Percentiles rank a stretch among this genome's conserved stretches.
phyloP scores from a whole-genome alignment of 2,797 vertebrate genomes.

The Serranus cabrilla region DNA sequence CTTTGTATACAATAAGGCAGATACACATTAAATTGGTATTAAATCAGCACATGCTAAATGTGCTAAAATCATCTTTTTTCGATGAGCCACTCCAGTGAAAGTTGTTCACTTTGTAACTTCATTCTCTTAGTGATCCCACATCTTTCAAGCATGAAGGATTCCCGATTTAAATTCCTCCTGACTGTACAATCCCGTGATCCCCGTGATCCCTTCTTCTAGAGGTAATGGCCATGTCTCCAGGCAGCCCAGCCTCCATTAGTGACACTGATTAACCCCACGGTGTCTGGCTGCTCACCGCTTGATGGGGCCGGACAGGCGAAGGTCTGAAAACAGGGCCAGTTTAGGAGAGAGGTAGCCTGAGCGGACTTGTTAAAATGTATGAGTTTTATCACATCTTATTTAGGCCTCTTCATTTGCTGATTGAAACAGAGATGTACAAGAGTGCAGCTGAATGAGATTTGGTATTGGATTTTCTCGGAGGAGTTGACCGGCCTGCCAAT shows the following conservation, averaged over 20 bases:
- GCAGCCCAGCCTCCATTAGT: constrained; percentile 76
- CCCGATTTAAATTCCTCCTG: constrained; percentile 74
- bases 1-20: neutral
- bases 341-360: constrained; percentile 47
- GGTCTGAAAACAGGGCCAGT: constrained; percentile 39
- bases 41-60: neutral
- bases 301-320: constrained; percentile 70
- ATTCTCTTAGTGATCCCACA: constrained; percentile 18
- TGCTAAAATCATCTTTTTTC: constrained; percentile 7
- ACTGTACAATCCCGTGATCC: constrained; percentile 61
- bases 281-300: constrained; percentile 54
- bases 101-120: constrained; percentile 16
- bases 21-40: neutral
- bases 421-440: constrained; percentile 63
- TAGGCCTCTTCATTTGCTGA: constrained; percentile 73
- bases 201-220: constrained; percentile 59
- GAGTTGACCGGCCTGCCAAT: constrained; percentile 58
- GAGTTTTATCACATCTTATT: constrained; percentile 77
- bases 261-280: constrained; percentile 81
- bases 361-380: constrained; percentile 79
- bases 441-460: constrained; percentile 61
- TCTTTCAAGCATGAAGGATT: constrained; percentile 38
- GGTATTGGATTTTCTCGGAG: constrained; percentile 59
- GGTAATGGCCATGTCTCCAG: constrained; percentile 72
- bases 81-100: constrained; percentile 16